Evolutionary conservation across 2,888 invertebrate genomes (phyloP), one percentile per base, ranked within the genome.

Genomic region (Drosophila tanythrix): DNA sequence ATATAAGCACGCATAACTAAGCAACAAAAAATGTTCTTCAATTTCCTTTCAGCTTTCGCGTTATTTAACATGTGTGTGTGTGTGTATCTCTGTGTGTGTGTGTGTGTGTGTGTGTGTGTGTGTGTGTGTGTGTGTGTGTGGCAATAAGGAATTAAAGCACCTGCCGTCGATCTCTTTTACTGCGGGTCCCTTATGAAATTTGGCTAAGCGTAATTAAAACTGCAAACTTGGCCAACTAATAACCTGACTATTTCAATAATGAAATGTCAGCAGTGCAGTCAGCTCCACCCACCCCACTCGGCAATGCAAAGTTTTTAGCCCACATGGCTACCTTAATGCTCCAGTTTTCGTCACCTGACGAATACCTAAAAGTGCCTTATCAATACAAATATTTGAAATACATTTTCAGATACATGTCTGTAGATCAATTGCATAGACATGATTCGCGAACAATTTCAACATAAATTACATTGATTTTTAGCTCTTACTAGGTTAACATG

Each of bases 1-100:
- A 64, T 70, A 67, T 61, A 25, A 21, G 43, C 63, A 77, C 35
- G 60, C 70, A 75, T 70, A 70, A 62, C 65, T 66, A 61, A 71
- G 36, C 67, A 53, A 10, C 15, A 3, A 36, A 36, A 21, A 60
- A 43, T 79, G 59, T 57, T 21, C 33, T 29, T 29, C 29, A 33
- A 2, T 36, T 58, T 15, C 43, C 53, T 40, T 3, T 35, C 13
- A 36, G 18, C 38, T 15, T 18, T 53, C 46, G 25, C 38, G n/a
- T 51, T 21, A 31, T 3, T 57, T 57, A 18, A 46, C 21, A 46
- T 25, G 25, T 15, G 46, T 7, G 3, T 46, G 46, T 15, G 4
- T 38, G 46, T 21, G 40, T 33, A 33, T 51, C 38, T 38, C 33
- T 33, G 25, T 18, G 18, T 21, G 29, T 25, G 10, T 29, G 13